A percentile compares a stretch with the other conserved stretches of the same genome.
Conservation (phyloP, 2,797 vertebrate species). For the Scleropages formosus region DNA sequence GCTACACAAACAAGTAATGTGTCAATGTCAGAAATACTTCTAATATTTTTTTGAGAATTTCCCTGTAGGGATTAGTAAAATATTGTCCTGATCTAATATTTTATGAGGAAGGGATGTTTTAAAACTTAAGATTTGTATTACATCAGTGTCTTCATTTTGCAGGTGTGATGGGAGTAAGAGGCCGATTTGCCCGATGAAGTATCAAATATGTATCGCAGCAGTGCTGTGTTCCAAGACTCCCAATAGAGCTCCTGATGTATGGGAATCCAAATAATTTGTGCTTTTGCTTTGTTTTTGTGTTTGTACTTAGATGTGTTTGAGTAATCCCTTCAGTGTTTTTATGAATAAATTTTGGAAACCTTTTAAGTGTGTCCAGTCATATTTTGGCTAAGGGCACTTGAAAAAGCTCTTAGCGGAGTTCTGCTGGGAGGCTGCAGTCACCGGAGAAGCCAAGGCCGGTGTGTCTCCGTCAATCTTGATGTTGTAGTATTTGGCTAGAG, state of each 20-base stretch:
- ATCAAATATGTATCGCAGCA: constrained; percentile 42
- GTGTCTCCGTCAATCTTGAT: constrained; percentile 69
- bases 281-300: constrained; percentile 39
- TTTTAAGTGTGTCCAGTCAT: background rate
- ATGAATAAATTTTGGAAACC: constrained; percentile 77
- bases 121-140: no score
- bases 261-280: constrained; percentile 16
- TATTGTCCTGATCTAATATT: background rate
- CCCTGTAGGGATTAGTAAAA: no score
- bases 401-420: constrained; percentile 76
- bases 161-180: constrained; percentile 78
- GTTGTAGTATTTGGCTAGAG: constrained; percentile 81
- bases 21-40: no score
- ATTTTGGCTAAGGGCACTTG: constrained; percentile 68
- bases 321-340: constrained; percentile 65
- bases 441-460: constrained; percentile 65
- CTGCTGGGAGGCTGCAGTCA: constrained; percentile 57
- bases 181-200: constrained; percentile 85
- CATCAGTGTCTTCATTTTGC: constrained; percentile 37
- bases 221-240: constrained; percentile 42
- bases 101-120: no score
- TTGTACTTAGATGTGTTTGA: constrained; percentile 60
- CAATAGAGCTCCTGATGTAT: background rate
- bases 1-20: background rate
- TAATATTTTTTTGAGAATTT: background rate